Conservation (phyloP, 2,888 invertebrate species). For the Disparrhopalites patrizii region DNA sequence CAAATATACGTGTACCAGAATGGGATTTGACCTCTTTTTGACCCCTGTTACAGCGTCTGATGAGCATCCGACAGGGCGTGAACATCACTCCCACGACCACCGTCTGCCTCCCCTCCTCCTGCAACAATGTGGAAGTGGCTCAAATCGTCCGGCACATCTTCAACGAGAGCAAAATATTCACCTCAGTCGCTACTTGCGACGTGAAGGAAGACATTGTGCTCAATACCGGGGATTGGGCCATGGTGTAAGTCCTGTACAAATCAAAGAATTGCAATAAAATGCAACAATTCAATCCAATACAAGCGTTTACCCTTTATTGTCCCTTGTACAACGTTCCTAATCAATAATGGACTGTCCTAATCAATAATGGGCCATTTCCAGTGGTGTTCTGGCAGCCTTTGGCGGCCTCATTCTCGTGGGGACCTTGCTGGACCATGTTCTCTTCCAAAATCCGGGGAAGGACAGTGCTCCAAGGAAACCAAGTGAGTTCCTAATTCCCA, state of each 20-base stretch:
- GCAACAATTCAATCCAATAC: too few relatives aligned
- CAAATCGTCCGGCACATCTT: slow-evolving; percentile 50
- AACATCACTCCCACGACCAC: slow-evolving; percentile 30
- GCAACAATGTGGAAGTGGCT: slow-evolving; percentile 51
- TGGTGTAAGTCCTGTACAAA: slow-evolving; percentile 2
- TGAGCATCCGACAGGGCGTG: slow-evolving; percentile 12
- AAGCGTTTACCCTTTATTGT: too few relatives aligned
- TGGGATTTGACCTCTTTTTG: too few relatives aligned
- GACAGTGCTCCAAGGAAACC: not conserved
- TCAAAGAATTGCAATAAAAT: too few relatives aligned
- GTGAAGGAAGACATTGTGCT: not conserved
- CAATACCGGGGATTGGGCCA: not conserved
- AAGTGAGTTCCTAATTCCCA: too few relatives aligned
- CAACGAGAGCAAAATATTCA: not conserved
- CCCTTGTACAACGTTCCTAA: too few relatives aligned
- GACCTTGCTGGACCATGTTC: not conserved
- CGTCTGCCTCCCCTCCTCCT: slow-evolving; percentile 52
- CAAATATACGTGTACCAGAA: too few relatives aligned
- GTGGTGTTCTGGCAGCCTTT: not conserved
- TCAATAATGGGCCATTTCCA: too few relatives aligned
- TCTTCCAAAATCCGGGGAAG: not conserved
- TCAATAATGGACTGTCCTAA: too few relatives aligned
- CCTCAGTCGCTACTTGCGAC: not conserved
- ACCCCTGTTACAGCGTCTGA: slow-evolving; percentile 9
- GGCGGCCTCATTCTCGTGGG: not conserved